Percentiles rank a stretch among this genome's conserved stretches.
Conservation (phyloP, 2,888 invertebrate species). For the Torymus auratus region DNA sequence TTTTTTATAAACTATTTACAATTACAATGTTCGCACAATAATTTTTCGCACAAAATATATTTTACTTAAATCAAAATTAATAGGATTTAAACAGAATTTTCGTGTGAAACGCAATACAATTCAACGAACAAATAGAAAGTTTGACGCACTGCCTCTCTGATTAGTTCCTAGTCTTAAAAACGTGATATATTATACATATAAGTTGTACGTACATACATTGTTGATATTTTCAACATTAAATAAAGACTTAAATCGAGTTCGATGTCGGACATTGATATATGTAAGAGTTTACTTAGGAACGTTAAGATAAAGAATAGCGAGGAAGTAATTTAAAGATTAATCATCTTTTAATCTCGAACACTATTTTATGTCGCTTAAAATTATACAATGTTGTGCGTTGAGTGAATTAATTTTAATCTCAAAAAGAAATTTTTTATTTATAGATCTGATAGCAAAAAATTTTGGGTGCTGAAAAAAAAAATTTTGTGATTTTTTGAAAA, state of each 20-base stretch:
- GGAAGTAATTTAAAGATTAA: constrained; percentile 25
- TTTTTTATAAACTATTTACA: too few species aligned
- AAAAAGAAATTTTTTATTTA: too few species aligned
- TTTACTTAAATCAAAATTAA: not conserved
- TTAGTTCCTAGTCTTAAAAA: constrained; percentile 74
- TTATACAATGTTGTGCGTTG: too few species aligned
- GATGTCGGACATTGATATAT: constrained; percentile 61
- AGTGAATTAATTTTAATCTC: too few species aligned
- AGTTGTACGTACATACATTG: constrained; percentile 61
- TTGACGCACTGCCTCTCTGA: constrained; percentile 61
- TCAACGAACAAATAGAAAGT: constrained; percentile 21
- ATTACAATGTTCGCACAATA: constrained; percentile 16
- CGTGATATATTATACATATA: constrained; percentile 68
- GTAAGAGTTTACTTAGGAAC: constrained; percentile 62
- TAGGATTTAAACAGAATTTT: too few species aligned
- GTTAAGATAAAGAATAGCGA: constrained; percentile 21
- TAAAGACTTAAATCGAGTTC: constrained; percentile 49
- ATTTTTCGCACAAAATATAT: constrained; percentile 26
- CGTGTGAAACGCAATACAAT: not conserved
- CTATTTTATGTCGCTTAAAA: too few species aligned
- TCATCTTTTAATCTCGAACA: constrained; percentile 26
- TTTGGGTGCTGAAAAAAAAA: not conserved
- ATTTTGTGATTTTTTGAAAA: not conserved
- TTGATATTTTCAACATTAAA: constrained; percentile 49
- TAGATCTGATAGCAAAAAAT: too few species aligned